Evolutionary conservation across 2,797 vertebrate genomes (phyloP).

Genomic region (Myotis findleyi): DNA sequence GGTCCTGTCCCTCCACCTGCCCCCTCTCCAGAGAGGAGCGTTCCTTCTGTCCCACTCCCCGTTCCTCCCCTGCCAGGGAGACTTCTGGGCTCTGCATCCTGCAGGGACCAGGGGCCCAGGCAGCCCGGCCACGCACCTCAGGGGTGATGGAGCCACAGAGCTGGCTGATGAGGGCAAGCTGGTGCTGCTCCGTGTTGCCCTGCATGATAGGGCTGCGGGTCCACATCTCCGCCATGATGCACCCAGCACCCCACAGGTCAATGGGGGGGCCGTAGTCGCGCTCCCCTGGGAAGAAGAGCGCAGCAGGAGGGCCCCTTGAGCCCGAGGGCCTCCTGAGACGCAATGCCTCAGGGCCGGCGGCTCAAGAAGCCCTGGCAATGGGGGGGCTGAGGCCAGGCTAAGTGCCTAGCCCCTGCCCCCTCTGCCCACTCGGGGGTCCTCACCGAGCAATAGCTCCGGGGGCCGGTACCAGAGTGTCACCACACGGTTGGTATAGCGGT

Average conservation of each 20-base stretch:
- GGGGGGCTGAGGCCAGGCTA: background rate
- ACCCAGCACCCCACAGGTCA: conserved; percentile 97
- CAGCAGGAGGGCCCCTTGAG: conserved; percentile 18
- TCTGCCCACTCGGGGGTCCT: conserved; percentile 65
- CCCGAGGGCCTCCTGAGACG: conserved; percentile 6
- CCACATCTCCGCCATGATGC: conserved; percentile 99
- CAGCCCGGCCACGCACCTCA: conserved; percentile 88
- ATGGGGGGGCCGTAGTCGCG: conserved; percentile 98
- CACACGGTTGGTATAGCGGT: conserved; percentile 98
- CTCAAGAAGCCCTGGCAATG: conserved; percentile 58
- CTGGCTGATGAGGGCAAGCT: conserved; percentile 98
- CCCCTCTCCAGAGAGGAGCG: background rate
- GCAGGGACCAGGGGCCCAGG: background rate
- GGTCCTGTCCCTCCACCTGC: background rate
- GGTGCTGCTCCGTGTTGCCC: conserved; percentile 98
- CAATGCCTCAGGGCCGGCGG: background rate
- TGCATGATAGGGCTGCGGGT: conserved; percentile 99
- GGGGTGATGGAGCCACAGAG: conserved; percentile 97
- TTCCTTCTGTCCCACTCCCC: background rate
- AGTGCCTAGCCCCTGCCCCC: conserved; percentile 37
- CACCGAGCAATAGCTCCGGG: conserved; percentile 97
- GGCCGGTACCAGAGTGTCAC: conserved; percentile 98
- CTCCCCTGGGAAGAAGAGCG: conserved; percentile 90
- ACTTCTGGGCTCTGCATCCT: background rate
- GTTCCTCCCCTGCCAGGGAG: background rate